These are phyloP conservation scores for Apodemia zela DNA, from an alignment of 2,888 invertebrate genomes.

Conservation along the genomic window DNA sequence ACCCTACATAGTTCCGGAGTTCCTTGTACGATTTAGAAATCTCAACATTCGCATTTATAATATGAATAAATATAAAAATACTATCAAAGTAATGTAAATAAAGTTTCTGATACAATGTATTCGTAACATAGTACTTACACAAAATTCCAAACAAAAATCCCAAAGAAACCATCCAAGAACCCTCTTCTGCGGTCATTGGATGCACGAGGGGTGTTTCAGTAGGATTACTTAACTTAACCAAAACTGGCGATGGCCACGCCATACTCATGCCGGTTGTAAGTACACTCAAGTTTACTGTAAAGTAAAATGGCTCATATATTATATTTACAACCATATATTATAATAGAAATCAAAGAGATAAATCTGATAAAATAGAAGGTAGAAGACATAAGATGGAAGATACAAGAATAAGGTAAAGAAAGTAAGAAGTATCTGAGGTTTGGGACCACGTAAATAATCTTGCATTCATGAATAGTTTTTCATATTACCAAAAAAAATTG, in stretches of 20 bases:
- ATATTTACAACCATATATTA: not conserved
- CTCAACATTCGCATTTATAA: no score
- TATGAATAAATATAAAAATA: no score
- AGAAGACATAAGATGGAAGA: no score
- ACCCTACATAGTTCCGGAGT: no score
- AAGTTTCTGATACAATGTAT: no score
- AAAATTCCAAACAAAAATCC: slow-evolving; percentile 27
- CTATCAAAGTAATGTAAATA: no score
- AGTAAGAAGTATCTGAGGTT: no score
- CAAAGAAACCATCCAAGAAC: slow-evolving; percentile 35
- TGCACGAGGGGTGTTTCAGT: slow-evolving; percentile 29
- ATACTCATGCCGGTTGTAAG: slow-evolving; percentile 33
- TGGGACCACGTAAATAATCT: not conserved
- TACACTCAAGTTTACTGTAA: slow-evolving; percentile 35
- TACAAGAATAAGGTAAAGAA: no score
- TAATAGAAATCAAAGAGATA: no score
- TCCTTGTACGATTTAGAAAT: no score
- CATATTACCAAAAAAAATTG: slow-evolving; percentile 4
- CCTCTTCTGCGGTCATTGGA: slow-evolving; percentile 34
- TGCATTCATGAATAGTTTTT: slow-evolving; percentile 13
- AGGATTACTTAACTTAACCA: slow-evolving; percentile 35
- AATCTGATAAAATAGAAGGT: no score
- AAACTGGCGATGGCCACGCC: slow-evolving; percentile 38
- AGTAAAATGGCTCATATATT: not conserved
- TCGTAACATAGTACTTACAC: not conserved